Conservation (phyloP, 2,888 invertebrate species). For the Sabatieria punctata region DNA sequence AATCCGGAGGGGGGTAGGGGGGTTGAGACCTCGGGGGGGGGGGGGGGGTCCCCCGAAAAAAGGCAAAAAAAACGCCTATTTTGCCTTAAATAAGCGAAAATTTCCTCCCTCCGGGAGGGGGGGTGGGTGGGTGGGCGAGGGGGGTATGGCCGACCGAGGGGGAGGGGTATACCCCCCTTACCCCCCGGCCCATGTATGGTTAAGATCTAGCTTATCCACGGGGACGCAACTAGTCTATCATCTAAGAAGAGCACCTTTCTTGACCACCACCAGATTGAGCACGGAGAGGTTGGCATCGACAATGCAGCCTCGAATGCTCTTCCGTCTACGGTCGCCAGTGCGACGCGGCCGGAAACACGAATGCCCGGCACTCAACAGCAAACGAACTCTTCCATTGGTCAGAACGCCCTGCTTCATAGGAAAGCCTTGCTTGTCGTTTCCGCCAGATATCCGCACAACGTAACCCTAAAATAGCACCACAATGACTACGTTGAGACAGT, state of each 20-base stretch:
- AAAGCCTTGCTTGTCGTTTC: conserved; percentile 99
- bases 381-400: conserved; percentile 83
- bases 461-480: conserved; percentile 58
- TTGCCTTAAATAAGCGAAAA: too few relatives aligned
- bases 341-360: conserved; percentile 84
- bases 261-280: conserved; percentile 77
- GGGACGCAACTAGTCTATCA: not conserved
- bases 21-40: too few relatives aligned
- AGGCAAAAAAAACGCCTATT: too few relatives aligned
- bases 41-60: too few relatives aligned
- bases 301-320: conserved; percentile 96
- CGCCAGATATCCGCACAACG: conserved; percentile 79
- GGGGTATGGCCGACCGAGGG: too few relatives aligned
- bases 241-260: conserved; percentile 52
- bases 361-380: conserved; percentile 83
- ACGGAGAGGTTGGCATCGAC: conserved; percentile 93
- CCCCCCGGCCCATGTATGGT: too few relatives aligned
- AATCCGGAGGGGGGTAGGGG: too few relatives aligned
- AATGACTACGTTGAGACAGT: too few relatives aligned
- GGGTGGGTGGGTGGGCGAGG: too few relatives aligned
- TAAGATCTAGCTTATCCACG: too few relatives aligned
- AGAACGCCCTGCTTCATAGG: conserved; percentile 99
- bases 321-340: conserved; percentile 87
- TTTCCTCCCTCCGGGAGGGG: too few relatives aligned
- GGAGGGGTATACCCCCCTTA: too few relatives aligned